These are phyloP conservation scores for Catostylus mosaicus DNA, from an alignment of 30 jellyfish, hydroid and myxozoan species.

Conservation along the genomic window DNA sequence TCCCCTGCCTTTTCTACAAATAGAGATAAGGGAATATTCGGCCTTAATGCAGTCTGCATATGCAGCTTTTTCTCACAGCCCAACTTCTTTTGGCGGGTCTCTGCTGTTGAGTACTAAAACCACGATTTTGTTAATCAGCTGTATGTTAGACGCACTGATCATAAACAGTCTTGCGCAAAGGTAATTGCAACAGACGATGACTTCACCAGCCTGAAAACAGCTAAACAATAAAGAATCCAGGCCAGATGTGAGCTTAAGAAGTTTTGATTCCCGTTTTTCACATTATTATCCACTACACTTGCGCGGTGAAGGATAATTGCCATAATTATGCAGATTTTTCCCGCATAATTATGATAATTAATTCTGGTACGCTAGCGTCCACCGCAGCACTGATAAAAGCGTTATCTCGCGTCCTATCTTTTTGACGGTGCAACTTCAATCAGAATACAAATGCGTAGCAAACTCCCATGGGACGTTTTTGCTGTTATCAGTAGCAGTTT, in stretches of 20 bases:
- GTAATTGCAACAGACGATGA: slow-evolving; percentile 30
- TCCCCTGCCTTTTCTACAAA: slow-evolving; percentile 63
- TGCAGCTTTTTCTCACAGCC: too few species aligned
- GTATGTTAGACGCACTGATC: not conserved
- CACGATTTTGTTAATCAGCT: not conserved
- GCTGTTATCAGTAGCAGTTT: slow-evolving; percentile 24
- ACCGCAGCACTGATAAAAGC: slow-evolving; percentile 60
- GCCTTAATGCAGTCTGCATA: too few species aligned
- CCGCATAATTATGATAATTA: slow-evolving; percentile 46
- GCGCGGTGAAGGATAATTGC: slow-evolving; percentile 31
- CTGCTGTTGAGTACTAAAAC: too few species aligned
- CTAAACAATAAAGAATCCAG: slow-evolving; percentile 11
- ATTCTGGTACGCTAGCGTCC: slow-evolving; percentile 38
- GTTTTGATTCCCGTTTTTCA: slow-evolving; percentile 24
- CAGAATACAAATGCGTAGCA: slow-evolving; percentile 60
- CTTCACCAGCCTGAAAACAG: slow-evolving; percentile 21
- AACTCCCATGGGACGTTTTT: slow-evolving; percentile 35
- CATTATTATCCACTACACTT: not conserved
- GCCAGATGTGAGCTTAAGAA: slow-evolving; percentile 71
- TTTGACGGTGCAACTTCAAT: slow-evolving; percentile 75
- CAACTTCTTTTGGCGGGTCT: too few species aligned
- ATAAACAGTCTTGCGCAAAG: slow-evolving; percentile 13
- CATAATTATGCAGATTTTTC: not conserved
- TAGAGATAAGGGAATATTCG: slow-evolving; percentile 46
- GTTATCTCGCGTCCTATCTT: slow-evolving; percentile 65